Evolutionary conservation across 2,113 vertebrate species (phyloP), one percentile per base, ranked within the genome.

Genomic region (Melanerpes formicivorus): DNA sequence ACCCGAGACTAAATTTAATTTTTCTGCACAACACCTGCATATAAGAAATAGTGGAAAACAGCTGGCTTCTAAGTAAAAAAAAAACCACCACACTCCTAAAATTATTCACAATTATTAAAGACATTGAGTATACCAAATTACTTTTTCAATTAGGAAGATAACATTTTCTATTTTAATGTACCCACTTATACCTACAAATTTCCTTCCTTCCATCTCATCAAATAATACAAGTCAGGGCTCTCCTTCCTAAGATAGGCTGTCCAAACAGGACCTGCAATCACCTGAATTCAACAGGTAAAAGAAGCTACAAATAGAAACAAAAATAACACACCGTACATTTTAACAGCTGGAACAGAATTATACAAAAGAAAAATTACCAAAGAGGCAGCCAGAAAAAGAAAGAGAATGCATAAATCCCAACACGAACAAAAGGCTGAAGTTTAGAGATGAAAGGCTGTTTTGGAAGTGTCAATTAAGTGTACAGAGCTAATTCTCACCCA

Each of bases 121-220:
- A 56, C 29, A 87, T 0, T 62, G 29, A 83, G 55, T 60, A 71
- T 11, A 70, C 10, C 56, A 32, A 59, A 83, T 42, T 52, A 59
- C 5, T 30, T 84, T 84, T 95, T 84, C 73, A 93, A 77, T 80
- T 48, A 93, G 72, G 56, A 85, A 89, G 37, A 34, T 48, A 87
- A 77, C 10, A 71, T 52, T 83, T 89, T 55, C 5, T 65, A 34
- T 76, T 84, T 88, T 75, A 78, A 60, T 83, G 64, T 10, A 95
- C 19, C 46, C 52, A 83, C 37, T 90, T 67, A 85, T 16, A 17
- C 56, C 60, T 87, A 87, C 82, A 71, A 75, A 80, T 71, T 54
- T 87, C 64, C 75, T 83, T 91, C 84, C 80, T 93, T 80, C 69
- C 75, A 67, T 32, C 70, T 93, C 89, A 87, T 88, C 72, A 74